Evolutionary conservation across 2,888 invertebrate genomes (phyloP).

Genomic region (Drosophila infuscata): DNA sequence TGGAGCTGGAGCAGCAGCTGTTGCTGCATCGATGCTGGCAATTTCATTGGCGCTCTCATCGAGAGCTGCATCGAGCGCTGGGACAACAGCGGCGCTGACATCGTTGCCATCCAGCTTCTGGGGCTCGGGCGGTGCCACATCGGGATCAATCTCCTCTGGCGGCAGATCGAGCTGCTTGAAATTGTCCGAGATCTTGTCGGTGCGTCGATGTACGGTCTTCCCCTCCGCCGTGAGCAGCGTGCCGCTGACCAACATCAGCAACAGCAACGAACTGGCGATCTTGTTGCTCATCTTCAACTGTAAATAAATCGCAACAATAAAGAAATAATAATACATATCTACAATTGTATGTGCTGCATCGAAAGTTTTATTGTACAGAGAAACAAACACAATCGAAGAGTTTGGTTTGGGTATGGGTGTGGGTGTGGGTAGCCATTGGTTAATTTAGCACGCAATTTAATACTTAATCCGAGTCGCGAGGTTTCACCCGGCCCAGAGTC

Average conservation of each 20-base stretch:
- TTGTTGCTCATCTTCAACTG: constrained; percentile 60
- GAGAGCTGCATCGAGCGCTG: constrained; percentile 5
- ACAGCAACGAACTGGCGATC: constrained; percentile 32
- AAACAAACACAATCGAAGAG: neutral
- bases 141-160: constrained; percentile 84
- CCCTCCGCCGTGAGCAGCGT: constrained; percentile 46
- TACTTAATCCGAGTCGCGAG: constrained; percentile 19
- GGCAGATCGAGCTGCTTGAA: constrained; percentile 82
- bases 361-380: neutral
- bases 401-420: neutral
- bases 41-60: constrained; percentile 70
- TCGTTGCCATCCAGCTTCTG: constrained; percentile 41
- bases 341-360: neutral
- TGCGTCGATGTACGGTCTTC: constrained; percentile 77
- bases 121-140: constrained; percentile 81
- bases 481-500: constrained; percentile 41
- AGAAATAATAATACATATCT: neutral
- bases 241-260: constrained; percentile 63
- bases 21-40: constrained; percentile 49
- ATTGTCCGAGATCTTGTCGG: constrained; percentile 81
- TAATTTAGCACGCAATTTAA: constrained; percentile 15
- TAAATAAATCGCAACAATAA: constrained; percentile 17
- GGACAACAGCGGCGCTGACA: neutral
- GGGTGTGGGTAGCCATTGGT: neutral
- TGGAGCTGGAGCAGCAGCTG: constrained; percentile 20